These are phyloP conservation scores for Stylophora pistillata DNA, from an alignment of 64 coral and sea anemone species.

Conservation along the genomic window DNA sequence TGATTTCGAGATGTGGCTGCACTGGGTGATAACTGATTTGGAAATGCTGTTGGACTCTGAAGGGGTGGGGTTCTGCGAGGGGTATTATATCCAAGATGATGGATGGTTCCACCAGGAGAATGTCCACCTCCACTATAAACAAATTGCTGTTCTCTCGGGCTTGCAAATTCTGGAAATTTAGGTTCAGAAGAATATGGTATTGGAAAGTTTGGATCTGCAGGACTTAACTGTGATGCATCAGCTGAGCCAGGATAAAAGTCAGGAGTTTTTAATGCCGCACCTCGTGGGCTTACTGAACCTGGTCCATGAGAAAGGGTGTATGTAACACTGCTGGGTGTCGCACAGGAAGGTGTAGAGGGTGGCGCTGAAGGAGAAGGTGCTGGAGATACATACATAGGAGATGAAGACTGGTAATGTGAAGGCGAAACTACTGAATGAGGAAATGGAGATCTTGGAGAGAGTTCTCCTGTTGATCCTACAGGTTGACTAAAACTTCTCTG, in stretches of 20 bases:
- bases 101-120: conserved; percentile 73
- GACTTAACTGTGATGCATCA: conserved; percentile 73
- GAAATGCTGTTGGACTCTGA: conserved; percentile 67
- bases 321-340: conserved; percentile 79
- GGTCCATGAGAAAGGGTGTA: conserved; percentile 72
- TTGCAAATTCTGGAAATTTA: background rate
- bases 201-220: conserved; percentile 46
- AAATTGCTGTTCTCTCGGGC: conserved; percentile 34
- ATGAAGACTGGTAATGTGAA: conserved; percentile 76
- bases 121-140: conserved; percentile 50
- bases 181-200: conserved; percentile 18
- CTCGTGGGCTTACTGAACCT: conserved; percentile 41
- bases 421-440: conserved; percentile 86
- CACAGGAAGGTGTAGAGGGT: conserved; percentile 79
- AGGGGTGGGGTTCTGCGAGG: conserved; percentile 65
- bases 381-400: conserved; percentile 71
- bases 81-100: conserved; percentile 85
- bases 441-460: conserved; percentile 65
- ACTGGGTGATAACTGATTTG: conserved; percentile 77
- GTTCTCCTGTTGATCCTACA: conserved; percentile 66
- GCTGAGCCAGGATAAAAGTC: conserved; percentile 75
- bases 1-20: conserved; percentile 66
- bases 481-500: conserved; percentile 63
- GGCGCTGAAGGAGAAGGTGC: conserved; percentile 73
- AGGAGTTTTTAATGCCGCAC: conserved; percentile 35